Conservation (phyloP, 92 coral and sea anemone genomes). For the Siderastrea radians region DNA sequence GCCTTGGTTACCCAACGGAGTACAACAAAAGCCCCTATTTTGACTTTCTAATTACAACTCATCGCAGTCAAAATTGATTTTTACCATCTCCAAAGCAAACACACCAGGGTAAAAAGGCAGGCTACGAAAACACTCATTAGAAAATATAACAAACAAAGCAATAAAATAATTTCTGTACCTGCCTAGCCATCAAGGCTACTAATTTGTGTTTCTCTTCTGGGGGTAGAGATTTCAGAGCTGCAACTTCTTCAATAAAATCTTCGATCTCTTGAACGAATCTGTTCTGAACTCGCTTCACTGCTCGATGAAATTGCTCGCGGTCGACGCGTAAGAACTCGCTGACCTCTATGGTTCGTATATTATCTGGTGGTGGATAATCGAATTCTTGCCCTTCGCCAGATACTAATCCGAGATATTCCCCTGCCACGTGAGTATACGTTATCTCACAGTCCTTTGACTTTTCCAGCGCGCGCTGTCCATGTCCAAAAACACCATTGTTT, state of each 20-base stretch:
- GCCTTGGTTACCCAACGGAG: background rate
- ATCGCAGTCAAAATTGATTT: background rate
- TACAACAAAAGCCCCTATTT: background rate
- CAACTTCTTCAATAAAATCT: constrained; percentile 67
- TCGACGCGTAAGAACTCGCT: constrained; percentile 92
- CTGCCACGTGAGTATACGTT: constrained; percentile 93
- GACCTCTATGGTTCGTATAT: constrained; percentile 79
- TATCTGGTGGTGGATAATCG: constrained; percentile 93
- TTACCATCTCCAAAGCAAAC: background rate
- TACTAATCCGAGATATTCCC: constrained; percentile 91
- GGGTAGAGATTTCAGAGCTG: constrained; percentile 70
- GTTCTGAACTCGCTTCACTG: constrained; percentile 81
- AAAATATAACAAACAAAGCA: background rate
- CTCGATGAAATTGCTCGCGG: constrained; percentile 84
- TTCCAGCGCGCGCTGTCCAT: background rate
- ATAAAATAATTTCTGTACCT: constrained; percentile 60
- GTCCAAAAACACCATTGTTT: constrained; percentile 51
- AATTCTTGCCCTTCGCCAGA: constrained; percentile 91
- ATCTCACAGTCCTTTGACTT: constrained; percentile 65
- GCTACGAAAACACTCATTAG: background rate
- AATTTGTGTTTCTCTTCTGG: constrained; percentile 78
- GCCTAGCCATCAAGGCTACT: constrained; percentile 87
- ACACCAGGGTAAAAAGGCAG: background rate
- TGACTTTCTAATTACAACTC: constrained; percentile 5
- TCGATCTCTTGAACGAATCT: constrained; percentile 86